Evolutionary conservation across 1,140 invertebrate species (phyloP).

Genomic region (Atta colombica): DNA sequence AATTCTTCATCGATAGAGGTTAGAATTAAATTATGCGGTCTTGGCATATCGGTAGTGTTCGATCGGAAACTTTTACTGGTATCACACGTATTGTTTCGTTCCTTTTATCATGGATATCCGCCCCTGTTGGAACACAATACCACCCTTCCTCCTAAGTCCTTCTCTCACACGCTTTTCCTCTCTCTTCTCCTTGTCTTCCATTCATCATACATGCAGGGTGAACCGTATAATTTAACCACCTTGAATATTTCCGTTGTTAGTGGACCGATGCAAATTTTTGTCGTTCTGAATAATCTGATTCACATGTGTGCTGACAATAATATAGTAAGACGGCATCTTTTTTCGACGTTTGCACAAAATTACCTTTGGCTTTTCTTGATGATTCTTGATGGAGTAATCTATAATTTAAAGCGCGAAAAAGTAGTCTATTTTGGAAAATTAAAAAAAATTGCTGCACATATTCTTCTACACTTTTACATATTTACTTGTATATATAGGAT

Average conservation of each 20-base stretch:
- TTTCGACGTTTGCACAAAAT: background rate
- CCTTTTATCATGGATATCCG: constrained; percentile 32
- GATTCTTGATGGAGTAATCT: background rate
- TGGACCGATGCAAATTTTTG: constrained; percentile 22
- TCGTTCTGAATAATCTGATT: constrained; percentile 7
- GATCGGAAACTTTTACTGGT: constrained; percentile 13
- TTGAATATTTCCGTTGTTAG: constrained; percentile 30
- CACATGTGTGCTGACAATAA: background rate
- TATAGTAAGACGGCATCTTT: constrained; percentile 1
- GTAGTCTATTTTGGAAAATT: too few species aligned
- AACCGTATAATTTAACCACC: constrained; percentile 40
- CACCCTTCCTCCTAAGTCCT: constrained; percentile 1
- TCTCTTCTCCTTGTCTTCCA: background rate
- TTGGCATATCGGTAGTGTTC: background rate
- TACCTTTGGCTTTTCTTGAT: background rate
- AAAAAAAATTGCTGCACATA: too few species aligned
- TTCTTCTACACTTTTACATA: too few species aligned
- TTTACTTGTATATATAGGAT: too few species aligned
- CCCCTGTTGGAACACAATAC: constrained; percentile 25
- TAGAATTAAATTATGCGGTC: background rate
- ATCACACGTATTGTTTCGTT: background rate
- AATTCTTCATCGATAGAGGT: background rate
- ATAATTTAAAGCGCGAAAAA: too few species aligned
- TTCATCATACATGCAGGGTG: constrained; percentile 38
- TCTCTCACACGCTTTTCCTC: background rate